Evolutionary conservation across 2,113 vertebrate species (phyloP), one percentile per base, ranked within the genome.

Genomic region (Capreolus pygargus): DNA sequence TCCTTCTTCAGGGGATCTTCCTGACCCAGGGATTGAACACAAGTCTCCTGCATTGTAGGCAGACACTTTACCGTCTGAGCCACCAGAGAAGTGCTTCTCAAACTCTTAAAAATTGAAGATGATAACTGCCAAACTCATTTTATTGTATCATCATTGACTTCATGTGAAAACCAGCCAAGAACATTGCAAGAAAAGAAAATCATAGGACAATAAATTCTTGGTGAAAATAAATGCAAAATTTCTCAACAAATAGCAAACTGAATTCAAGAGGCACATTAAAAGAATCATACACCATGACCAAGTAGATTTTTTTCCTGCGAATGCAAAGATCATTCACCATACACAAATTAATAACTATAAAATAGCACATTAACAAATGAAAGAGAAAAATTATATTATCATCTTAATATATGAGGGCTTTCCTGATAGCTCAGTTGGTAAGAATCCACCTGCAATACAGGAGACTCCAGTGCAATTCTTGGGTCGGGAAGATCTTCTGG

Each of bases 391-490:
- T 43, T 17, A 28, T 25, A 28, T 36, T 52, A 88, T 55, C n/a
- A 39, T 74, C 64, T 70, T 19, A 70, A 12, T 70, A 70, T 17
- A 70, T 70, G n/a, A 6, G 5, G n/a, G 17, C 19, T 70, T 70
- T 10, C 64, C n/a, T 70, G 19, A 70, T 70, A 36, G 10, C 9
- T 70, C n/a, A 36, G 9, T 70, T 70, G 64, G 64, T 36, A 70
- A 70, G n/a, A 36, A 70, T 70, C 64, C 0, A 0, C 17, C 19
- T 70, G 64, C n/a, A 12, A 23, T 12, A 9, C 17, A 11, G n/a
- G 64, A 70, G n/a, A 70, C 17, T n/a, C 17, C 64, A 70, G 64
- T 70, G 36, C 64, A 70, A 36, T 70, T 70, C 64, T n/a, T 70
- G n/a, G n/a, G 17, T 21, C 2, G 5, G 64, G 64, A 70, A 70